A percentile compares a stretch with the other conserved stretches of the same genome.
Conservation (phyloP, 1,140 invertebrate species). For the Conus betulinus region DNA sequence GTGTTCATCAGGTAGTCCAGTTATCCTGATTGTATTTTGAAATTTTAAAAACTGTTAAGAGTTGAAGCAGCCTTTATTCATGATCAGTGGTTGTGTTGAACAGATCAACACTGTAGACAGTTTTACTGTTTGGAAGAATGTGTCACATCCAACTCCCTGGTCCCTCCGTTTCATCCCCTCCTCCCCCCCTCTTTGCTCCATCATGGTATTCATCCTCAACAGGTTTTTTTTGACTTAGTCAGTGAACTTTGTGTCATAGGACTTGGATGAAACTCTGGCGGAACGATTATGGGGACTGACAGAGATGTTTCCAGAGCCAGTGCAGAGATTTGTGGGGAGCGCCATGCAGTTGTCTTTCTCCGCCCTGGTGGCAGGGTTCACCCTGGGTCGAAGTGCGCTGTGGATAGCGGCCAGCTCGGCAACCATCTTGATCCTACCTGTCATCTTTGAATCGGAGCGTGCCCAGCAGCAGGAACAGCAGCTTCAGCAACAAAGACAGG, state of each 20-base stretch:
- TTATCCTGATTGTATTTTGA: too few species aligned
- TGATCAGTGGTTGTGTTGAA: too few species aligned
- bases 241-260: slow-evolving; percentile 25
- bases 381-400: slow-evolving; percentile 82
- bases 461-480: slow-evolving; percentile 95
- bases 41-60: too few species aligned
- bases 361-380: slow-evolving; percentile 80
- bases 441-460: slow-evolving; percentile 94
- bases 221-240: too few species aligned
- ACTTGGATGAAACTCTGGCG: slow-evolving; percentile 86
- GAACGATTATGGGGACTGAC: slow-evolving; percentile 92
- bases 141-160: too few species aligned
- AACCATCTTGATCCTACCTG: slow-evolving; percentile 91
- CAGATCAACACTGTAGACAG: too few species aligned
- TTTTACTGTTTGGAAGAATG: too few species aligned
- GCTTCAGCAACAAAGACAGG: slow-evolving; percentile 94
- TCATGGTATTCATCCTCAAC: too few species aligned
- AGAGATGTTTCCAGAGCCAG: slow-evolving; percentile 94
- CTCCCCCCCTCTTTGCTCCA: too few species aligned
- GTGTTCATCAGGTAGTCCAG: too few species aligned
- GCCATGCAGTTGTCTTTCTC: slow-evolving; percentile 50
- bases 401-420: slow-evolving; percentile 94
- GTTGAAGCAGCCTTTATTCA: too few species aligned
- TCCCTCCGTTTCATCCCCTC: too few species aligned
- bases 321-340: slow-evolving; percentile 83